Conservation (phyloP, 2,113 vertebrate species). For the Xenotilapia longispinis region DNA sequence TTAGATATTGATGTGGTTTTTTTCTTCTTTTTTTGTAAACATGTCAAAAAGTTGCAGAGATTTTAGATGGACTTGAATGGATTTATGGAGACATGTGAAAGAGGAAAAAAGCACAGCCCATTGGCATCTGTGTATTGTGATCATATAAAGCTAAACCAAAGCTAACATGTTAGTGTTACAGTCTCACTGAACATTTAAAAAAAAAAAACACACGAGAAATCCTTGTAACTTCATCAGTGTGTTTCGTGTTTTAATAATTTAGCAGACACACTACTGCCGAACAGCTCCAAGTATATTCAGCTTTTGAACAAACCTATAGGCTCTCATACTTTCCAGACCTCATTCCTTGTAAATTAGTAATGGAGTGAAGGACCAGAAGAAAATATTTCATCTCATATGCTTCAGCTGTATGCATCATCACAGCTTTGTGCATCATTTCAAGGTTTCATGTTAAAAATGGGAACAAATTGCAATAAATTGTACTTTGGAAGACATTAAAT, state of each 20-base stretch:
- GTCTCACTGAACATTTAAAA: background rate
- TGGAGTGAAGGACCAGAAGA: background rate
- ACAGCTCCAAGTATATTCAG: background rate
- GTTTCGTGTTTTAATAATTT: constrained; percentile 3
- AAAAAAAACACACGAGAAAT: background rate
- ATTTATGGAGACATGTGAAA: background rate
- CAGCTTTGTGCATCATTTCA: background rate
- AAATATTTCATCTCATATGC: background rate
- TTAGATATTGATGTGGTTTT: constrained; percentile 21
- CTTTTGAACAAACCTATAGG: background rate
- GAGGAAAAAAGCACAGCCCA: background rate
- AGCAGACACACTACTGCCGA: background rate
- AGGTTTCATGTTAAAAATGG: background rate
- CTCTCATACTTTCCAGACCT: background rate
- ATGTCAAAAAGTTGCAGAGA: constrained; percentile 37
- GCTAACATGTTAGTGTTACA: background rate
- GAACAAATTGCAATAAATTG: background rate
- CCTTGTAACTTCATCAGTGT: background rate
- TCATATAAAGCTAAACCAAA: background rate
- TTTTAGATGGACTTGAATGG: constrained; percentile 6
- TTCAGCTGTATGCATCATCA: background rate
- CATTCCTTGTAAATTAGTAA: background rate
- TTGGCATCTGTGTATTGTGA: background rate
- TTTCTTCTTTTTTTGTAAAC: constrained; percentile 35
- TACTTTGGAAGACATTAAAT: background rate